These are phyloP conservation scores for Norana najaformis DNA, from an alignment of 2,888 invertebrate species.

Conservation along the genomic window DNA sequence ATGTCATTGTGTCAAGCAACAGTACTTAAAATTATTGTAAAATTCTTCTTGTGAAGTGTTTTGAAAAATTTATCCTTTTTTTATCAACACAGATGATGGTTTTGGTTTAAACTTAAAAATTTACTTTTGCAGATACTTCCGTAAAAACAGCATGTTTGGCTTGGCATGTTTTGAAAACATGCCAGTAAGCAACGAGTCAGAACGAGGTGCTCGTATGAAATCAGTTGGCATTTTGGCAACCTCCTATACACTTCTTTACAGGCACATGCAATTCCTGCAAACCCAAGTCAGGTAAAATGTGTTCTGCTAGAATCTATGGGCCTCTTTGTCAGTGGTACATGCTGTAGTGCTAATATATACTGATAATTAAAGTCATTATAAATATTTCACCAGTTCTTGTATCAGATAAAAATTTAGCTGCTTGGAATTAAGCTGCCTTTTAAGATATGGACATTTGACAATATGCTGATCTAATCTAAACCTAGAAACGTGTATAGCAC, in stretches of 20 bases:
- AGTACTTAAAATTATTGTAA: too few relatives aligned
- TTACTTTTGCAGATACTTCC: slow-evolving; percentile 59
- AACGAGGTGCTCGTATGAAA: slow-evolving; percentile 64
- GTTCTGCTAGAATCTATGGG: background rate
- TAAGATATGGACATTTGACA: background rate
- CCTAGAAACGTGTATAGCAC: too few relatives aligned
- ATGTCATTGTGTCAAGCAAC: too few relatives aligned
- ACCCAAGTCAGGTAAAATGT: slow-evolving; percentile 60
- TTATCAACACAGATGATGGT: background rate
- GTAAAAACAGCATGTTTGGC: slow-evolving; percentile 60
- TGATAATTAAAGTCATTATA: too few relatives aligned
- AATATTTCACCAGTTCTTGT: background rate
- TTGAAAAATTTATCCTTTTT: background rate
- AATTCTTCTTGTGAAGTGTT: background rate
- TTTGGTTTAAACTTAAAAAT: background rate
- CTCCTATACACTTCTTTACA: slow-evolving; percentile 61
- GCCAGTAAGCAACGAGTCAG: slow-evolving; percentile 61
- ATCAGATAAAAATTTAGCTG: background rate
- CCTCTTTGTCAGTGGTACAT: background rate
- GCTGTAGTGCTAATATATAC: too few relatives aligned
- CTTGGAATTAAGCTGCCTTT: background rate
- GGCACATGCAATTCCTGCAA: slow-evolving; percentile 62
- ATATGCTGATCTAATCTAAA: background rate
- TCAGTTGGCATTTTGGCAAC: slow-evolving; percentile 62
- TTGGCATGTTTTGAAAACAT: slow-evolving; percentile 64